Evolutionary conservation across 2,113 vertebrate genomes (phyloP).

Genomic region (Oncorhynchus keta): DNA sequence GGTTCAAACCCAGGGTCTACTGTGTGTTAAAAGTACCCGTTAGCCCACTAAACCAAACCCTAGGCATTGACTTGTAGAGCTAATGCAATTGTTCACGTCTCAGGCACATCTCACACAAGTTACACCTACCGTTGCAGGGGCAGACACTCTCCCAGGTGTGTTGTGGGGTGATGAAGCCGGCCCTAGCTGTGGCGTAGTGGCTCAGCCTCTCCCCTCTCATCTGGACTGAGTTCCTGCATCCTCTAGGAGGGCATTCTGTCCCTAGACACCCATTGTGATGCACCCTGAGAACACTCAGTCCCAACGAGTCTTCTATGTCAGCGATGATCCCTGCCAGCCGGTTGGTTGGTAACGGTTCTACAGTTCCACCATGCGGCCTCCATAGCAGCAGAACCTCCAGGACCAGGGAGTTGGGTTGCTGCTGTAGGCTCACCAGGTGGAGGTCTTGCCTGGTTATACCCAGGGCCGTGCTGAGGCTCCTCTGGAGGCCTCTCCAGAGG

Average conservation of each 20-base stretch:
- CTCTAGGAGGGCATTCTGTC: conserved; percentile 73
- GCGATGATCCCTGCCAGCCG: conserved; percentile 71
- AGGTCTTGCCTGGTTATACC: conserved; percentile 78
- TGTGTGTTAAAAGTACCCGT: too few species aligned
- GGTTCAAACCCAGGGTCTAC: too few species aligned
- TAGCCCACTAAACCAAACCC: too few species aligned
- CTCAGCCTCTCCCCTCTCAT: conserved; percentile 75
- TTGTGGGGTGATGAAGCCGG: conserved; percentile 86
- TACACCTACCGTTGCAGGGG: conserved; percentile 79
- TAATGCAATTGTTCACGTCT: too few species aligned
- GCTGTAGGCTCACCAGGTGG: conserved; percentile 90
- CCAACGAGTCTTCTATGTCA: conserved; percentile 78
- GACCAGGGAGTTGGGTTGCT: conserved; percentile 56
- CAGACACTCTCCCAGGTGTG: conserved; percentile 86
- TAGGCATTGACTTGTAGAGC: too few species aligned
- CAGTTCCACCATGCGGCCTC: conserved; percentile 63
- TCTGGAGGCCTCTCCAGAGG: conserved; percentile 89
- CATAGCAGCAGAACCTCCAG: conserved; percentile 83
- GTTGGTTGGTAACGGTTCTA: conserved; percentile 61
- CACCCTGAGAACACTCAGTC: conserved; percentile 79
- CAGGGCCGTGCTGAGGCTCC: conserved; percentile 78
- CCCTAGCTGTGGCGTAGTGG: conserved; percentile 85
- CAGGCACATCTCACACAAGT: too few species aligned
- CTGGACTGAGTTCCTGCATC: conserved; percentile 82
- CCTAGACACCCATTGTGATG: conserved; percentile 80